phyloP scores from a whole-genome alignment of 2,888 invertebrate species.

The Phyllotreta striolata region DNA sequence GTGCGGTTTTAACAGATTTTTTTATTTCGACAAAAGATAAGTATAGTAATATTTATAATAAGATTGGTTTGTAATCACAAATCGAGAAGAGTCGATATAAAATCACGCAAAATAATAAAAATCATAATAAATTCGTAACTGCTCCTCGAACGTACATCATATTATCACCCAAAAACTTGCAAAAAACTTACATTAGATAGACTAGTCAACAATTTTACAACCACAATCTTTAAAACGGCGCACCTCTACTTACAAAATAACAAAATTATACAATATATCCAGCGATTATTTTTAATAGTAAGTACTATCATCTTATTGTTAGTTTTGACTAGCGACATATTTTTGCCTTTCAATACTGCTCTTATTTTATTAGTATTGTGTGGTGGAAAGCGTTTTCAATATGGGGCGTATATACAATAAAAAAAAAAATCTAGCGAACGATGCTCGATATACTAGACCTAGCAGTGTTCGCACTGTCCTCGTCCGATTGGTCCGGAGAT shows the following conservation, averaged over 20 bases:
- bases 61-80: no score
- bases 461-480: conserved; percentile 64
- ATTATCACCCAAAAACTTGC: conserved; percentile 19
- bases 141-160: neutral
- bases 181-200: conserved; percentile 16
- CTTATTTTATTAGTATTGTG: conserved; percentile 15
- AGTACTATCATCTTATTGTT: conserved; percentile 21
- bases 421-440: conserved; percentile 61
- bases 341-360: conserved; percentile 34
- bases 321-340: conserved; percentile 33
- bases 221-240: conserved; percentile 16
- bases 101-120: no score
- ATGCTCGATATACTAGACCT: conserved; percentile 61
- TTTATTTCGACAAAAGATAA: no score
- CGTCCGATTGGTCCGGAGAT: conserved; percentile 86
- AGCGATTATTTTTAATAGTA: conserved; percentile 8
- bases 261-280: conserved; percentile 9
- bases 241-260: conserved; percentile 4
- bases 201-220: conserved; percentile 28
- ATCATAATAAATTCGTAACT: no score
- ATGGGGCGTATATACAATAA: conserved; percentile 22
- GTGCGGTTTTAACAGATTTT: no score
- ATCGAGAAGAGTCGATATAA: no score
- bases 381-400: conserved; percentile 19
- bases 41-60: no score